Evolutionary conservation across 2,797 vertebrate genomes (phyloP), one percentile per base, ranked within the genome.

Genomic region (Sebastiscus albofasciatus): DNA sequence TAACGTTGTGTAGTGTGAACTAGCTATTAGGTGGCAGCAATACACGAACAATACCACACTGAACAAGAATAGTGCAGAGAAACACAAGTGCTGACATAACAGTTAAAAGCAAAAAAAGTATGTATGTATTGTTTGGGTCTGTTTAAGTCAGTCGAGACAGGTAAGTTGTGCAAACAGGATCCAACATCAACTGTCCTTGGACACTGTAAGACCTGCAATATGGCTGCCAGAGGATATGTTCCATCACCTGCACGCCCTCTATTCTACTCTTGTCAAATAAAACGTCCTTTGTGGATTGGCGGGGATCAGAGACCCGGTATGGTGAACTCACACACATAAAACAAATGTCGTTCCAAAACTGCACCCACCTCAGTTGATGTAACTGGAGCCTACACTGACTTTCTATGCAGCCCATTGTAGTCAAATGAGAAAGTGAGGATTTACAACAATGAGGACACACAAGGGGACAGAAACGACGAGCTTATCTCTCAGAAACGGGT

Each of bases 301-400:
- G 62, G 4, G 8, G 18, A 75, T 77, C n/a, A 62, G 18, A 60
- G 60, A 24, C 46, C 18, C 16, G 16, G 13, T 59, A 20, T 1
- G 1, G 13, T 42, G 8, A 24, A 67, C 24, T 49, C 31, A 64
- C 56, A 65, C 62, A 72, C 16, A 5, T 2, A 62, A 8, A 64
- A 24, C 8, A 20, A 20, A 27, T 31, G 61, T 26, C 6, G 12
- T 22, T 61, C 7, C 60, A 8, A 65, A 69, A 59, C 26, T 13
- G 18, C 24, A 22, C 33, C 27, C 16, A 49, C 29, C 20, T 54
- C 10, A n/a, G 16, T 58, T 8, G 7, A 18, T 64, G 74, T 73
- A 89, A 87, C 36, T 46, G 8, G 67, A 86, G 31, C 67, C 67
- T 42, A 18, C 26, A 12, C 9, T 65, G 59, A 54, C 34, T 55